Evolutionary conservation across 2,113 vertebrate species (phyloP).

Genomic region (Scomber colias): DNA sequence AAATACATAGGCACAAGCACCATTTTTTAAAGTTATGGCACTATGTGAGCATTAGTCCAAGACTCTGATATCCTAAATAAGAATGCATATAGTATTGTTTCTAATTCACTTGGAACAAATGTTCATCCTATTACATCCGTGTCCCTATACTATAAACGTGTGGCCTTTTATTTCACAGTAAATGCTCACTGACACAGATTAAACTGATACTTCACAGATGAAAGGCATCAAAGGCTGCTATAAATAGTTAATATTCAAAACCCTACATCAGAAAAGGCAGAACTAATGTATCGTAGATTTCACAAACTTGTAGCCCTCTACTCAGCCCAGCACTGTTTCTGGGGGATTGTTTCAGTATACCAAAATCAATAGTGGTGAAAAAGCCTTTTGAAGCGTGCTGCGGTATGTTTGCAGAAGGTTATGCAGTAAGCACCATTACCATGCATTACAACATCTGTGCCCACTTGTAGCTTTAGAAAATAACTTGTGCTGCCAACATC

Average conservation of each 20-base stretch:
- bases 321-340: background rate
- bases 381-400: background rate
- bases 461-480: background rate
- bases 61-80: no score
- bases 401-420: background rate
- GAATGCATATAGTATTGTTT: background rate
- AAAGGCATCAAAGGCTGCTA: conserved; percentile 14
- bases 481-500: background rate
- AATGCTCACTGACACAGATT: conserved; percentile 16
- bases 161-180: background rate
- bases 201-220: background rate
- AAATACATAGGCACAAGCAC: no score
- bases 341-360: background rate
- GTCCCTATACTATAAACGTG: background rate
- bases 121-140: conserved; percentile 8
- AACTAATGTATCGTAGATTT: background rate
- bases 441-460: conserved; percentile 24
- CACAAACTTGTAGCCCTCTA: no score
- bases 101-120: background rate
- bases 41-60: background rate
- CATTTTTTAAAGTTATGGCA: background rate
- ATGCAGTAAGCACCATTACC: background rate
- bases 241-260: background rate
- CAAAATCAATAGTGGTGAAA: background rate
- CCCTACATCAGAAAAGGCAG: background rate